Conservation (phyloP, 2,797 vertebrate species). For the Paedocypris micromegethes region DNA sequence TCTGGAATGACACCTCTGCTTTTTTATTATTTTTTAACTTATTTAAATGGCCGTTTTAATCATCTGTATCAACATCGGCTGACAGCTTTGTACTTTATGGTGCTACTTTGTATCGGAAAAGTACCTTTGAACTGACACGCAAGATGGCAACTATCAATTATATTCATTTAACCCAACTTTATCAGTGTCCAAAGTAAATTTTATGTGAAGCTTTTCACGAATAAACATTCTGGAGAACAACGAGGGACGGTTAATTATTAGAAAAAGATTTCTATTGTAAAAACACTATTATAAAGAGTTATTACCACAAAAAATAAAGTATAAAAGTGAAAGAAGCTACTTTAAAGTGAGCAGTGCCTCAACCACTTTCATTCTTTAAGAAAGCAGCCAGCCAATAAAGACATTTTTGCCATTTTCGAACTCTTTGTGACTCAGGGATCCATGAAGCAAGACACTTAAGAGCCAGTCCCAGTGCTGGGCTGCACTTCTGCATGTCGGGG, state of each 20-base stretch:
- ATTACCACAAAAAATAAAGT: too few species aligned
- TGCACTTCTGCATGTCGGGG: constrained; percentile 24
- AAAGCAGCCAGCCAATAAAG: constrained; percentile 26
- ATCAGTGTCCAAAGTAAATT: too few species aligned
- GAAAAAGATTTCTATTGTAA: too few species aligned
- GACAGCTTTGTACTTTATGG: too few species aligned
- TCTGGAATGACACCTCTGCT: neutral
- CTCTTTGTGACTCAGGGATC: constrained; percentile 45
- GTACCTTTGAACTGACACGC: too few species aligned
- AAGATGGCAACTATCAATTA: too few species aligned
- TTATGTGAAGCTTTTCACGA: too few species aligned
- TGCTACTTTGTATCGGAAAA: too few species aligned
- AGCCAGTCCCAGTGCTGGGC: constrained; percentile 14
- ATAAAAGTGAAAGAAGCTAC: neutral
- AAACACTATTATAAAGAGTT: too few species aligned
- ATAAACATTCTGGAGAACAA: too few species aligned
- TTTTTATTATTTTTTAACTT: neutral
- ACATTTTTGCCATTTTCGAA: constrained; percentile 39
- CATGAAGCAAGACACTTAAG: constrained; percentile 48
- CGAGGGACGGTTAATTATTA: too few species aligned
- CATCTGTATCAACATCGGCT: neutral
- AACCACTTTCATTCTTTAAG: constrained; percentile 11
- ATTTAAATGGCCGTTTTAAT: neutral
- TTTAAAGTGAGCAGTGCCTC: neutral
- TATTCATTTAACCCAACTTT: too few species aligned